Base-by-base conservation (phyloP, 2,888 invertebrate species). In the Limnephilus lunatus region DNA sequence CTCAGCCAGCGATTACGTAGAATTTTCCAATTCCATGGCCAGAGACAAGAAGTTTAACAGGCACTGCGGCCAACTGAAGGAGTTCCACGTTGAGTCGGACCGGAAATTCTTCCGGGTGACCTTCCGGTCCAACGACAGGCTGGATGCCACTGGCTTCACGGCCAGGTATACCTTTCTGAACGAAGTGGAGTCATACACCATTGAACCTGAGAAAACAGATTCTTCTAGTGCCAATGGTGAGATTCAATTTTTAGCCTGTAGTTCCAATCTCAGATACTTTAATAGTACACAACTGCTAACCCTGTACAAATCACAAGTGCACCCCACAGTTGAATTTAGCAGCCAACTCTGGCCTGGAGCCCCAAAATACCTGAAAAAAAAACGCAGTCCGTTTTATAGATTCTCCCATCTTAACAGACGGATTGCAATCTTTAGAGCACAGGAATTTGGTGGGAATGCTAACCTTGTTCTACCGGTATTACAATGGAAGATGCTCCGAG, bases 1-100 rank as follows among this genome's bases (percentile, higher is more conserved):
- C 87, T 98, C 99, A 3, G 98, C 98, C 85, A 99, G 99, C 94
- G 99, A 99, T 95, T 99, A 98, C 95, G 98, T 99, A 90, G 98
- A 99, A 95, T 99, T 99, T 95, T 99, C 99, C 87, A 99, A 99
- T 96, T 99, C 98, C 95, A 97, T 98, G 97, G 97, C 98, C 93
- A 97, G 98, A 94, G 99, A 99, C 96, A 97, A 98, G 94, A 98
- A 99, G 95, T 98, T 98, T 95, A 97, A 97, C 89, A 97, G 98
- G 94, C 98, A 98, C 95, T 99, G 99, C 95, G 99, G 99, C 12
- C 97, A 97, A 94, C 96, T 97, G 95, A 97, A 97, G 94, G 98
- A 98, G 94, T 98, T 98, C 95, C 97, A 97, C 94, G 97, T 98
- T 83, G 97, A 97, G 94, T 99, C 99, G 9, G 99, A 99, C 94